phyloP scores from a whole-genome alignment of 2,888 invertebrate species.

The Dynastes hyllus region DNA sequence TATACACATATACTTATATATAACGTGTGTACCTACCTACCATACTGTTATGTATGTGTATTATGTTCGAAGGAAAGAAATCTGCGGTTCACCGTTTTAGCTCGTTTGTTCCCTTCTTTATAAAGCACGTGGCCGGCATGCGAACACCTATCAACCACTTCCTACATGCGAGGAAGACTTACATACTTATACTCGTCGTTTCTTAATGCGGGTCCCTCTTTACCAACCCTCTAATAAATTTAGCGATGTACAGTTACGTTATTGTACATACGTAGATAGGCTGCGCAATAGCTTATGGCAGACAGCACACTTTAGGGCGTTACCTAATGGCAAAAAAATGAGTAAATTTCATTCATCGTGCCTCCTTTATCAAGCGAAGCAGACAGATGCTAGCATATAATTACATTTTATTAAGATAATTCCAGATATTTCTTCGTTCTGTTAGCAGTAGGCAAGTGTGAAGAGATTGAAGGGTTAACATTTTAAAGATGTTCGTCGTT shows the following conservation, averaged over 20 bases:
- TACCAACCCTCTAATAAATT: conserved; percentile 16
- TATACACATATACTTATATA: conserved; percentile 12
- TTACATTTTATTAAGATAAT: conserved; percentile 22
- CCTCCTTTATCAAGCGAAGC: not conserved
- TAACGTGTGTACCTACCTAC: too few species aligned
- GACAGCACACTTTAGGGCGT: conserved; percentile 41
- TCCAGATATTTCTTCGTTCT: not conserved
- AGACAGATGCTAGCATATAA: conserved; percentile 23
- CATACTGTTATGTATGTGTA: not conserved
- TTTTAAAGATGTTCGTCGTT: not conserved
- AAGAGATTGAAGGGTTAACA: conserved; percentile 11
- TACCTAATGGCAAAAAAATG: conserved; percentile 13
- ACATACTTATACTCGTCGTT: not conserved
- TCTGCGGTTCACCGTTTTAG: conserved; percentile 35
- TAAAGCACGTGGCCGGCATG: conserved; percentile 30
- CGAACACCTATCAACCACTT: conserved; percentile 37
- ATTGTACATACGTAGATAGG: conserved; percentile 8
- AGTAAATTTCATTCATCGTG: not conserved
- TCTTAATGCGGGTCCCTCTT: not conserved
- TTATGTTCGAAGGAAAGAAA: conserved; percentile 33
- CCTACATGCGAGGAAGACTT: not conserved
- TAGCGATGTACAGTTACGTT: conserved; percentile 20
- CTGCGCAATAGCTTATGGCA: not conserved
- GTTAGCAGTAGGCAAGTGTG: not conserved
- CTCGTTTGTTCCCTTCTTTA: conserved; percentile 2